Evolutionary conservation across 1,140 invertebrate genomes (phyloP).

Genomic region (Scaptomyza graminum): DNA sequence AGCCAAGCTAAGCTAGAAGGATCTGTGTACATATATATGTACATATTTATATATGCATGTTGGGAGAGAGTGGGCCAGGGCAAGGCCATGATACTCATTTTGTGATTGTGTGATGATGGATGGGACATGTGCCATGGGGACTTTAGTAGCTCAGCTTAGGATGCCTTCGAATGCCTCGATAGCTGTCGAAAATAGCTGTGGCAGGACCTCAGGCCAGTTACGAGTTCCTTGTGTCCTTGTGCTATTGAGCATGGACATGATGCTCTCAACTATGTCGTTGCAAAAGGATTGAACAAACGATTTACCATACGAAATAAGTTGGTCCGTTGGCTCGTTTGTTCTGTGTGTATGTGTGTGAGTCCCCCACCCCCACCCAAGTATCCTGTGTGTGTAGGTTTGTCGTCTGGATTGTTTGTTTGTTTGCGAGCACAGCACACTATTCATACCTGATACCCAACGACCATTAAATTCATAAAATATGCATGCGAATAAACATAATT

Average conservation of each 20-base stretch:
- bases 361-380: no score
- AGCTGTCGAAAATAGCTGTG: constrained; percentile 46
- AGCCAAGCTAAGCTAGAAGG: constrained; percentile 24
- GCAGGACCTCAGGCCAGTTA: constrained; percentile 27
- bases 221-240: constrained; percentile 55
- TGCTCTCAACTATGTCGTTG: constrained; percentile 72
- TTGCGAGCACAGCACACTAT: constrained; percentile 18
- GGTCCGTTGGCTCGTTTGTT: constrained; percentile 28
- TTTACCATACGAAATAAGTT: constrained; percentile 80
- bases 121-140: constrained; percentile 65
- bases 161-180: constrained; percentile 55
- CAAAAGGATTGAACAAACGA: constrained; percentile 77
- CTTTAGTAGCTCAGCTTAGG: constrained; percentile 37
- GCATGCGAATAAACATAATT: constrained; percentile 79
- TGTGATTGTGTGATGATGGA: constrained; percentile 82
- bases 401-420: constrained; percentile 50
- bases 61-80: no score
- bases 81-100: constrained; percentile 74
- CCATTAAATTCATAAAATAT: constrained; percentile 79
- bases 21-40: not conserved
- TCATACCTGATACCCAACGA: constrained; percentile 45
- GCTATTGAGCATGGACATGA: constrained; percentile 53
- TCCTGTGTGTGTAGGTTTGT: constrained; percentile 31
- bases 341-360: not conserved
- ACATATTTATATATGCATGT: no score